These are phyloP conservation scores for Peromyscus polionotus DNA, from an alignment of 2,113 vertebrate species.

Conservation along the genomic window DNA sequence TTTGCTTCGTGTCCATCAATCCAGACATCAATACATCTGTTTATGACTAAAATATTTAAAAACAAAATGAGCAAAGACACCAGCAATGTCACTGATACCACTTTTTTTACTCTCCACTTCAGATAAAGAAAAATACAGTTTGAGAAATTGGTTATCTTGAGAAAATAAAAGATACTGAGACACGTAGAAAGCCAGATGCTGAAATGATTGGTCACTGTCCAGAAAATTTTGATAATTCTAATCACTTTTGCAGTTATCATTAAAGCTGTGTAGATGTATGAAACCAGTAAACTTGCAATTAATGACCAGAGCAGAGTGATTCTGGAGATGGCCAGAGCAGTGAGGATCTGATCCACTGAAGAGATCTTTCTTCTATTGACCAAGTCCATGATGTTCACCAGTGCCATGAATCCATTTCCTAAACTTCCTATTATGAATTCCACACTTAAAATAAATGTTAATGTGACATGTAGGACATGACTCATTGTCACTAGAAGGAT, in stretches of 20 bases:
- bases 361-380: not conserved
- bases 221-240: not conserved
- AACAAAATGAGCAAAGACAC: not conserved
- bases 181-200: not conserved
- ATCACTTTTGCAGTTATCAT: not conserved
- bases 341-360: slow-evolving; percentile 7
- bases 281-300: not conserved
- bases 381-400: not conserved
- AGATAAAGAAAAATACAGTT: slow-evolving; percentile 55
- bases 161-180: not conserved
- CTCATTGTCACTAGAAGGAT: not conserved
- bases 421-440: not conserved
- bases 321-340: slow-evolving; percentile 4
- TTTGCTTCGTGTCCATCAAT: not conserved
- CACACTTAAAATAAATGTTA: not conserved
- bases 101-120: slow-evolving; percentile 35
- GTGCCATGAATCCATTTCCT: not conserved
- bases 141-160: slow-evolving; percentile 22
- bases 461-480: not conserved
- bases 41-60: not conserved
- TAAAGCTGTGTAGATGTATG: not conserved
- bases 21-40: not conserved
- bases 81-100: not conserved
- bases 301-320: not conserved
- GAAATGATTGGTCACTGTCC: not conserved